These are phyloP conservation scores for Apodemus agrarius DNA, from an alignment of 2,797 vertebrate species.

Conservation along the genomic window DNA sequence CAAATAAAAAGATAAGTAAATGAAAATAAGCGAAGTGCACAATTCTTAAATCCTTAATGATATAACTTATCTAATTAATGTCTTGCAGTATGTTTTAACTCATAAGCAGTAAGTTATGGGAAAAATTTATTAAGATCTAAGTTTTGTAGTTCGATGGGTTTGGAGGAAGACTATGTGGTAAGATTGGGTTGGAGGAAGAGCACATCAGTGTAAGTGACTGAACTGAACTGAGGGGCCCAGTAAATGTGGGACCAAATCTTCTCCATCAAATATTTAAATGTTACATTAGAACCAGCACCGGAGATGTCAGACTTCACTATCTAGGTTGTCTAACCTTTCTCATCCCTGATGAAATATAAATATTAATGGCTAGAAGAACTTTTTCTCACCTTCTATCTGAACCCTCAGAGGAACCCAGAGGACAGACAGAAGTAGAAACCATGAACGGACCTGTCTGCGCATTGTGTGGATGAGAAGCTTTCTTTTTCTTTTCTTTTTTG, in stretches of 20 bases:
- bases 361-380: background rate
- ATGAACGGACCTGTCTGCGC: no score
- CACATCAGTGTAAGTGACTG: background rate
- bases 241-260: background rate
- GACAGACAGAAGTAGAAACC: background rate
- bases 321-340: background rate
- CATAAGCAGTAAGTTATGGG: background rate
- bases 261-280: background rate
- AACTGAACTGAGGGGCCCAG: background rate
- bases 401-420: background rate
- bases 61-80: background rate
- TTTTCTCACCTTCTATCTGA: slow-evolving; percentile 1
- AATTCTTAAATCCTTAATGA: background rate
- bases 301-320: background rate
- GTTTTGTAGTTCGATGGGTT: background rate
- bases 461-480: background rate
- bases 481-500: background rate
- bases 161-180: background rate
- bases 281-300: background rate
- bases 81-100: slow-evolving; percentile 24
- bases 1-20: background rate
- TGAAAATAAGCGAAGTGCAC: background rate
- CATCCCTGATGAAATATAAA: background rate
- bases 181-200: background rate
- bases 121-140: background rate